Evolutionary conservation across 2,797 vertebrate species (phyloP).

Genomic region (Lepidocolaptes lacrymiger): DNA sequence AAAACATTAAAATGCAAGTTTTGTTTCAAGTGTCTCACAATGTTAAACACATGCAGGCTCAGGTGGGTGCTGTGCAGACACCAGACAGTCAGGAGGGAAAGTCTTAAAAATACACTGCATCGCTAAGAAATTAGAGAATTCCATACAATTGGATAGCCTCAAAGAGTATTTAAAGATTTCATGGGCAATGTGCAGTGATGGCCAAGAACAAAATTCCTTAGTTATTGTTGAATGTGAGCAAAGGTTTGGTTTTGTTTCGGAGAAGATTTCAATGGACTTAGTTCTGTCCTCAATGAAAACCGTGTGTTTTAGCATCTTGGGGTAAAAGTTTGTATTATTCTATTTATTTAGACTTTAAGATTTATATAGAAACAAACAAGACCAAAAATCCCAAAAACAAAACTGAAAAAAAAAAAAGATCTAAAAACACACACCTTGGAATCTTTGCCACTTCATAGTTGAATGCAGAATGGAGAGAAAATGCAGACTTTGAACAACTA

Average conservation of each 20-base stretch:
- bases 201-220: not conserved
- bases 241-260: not conserved
- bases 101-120: not conserved
- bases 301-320: not conserved
- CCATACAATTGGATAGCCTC: not conserved
- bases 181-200: not conserved
- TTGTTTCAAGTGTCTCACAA: not conserved
- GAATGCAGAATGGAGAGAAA: not conserved
- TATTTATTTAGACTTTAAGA: not conserved
- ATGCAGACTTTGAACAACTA: not conserved
- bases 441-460: not conserved
- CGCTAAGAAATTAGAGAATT: not conserved
- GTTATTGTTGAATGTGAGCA: not conserved
- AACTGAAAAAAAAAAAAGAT: not conserved
- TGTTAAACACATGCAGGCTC: not conserved
- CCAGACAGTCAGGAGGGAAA: not conserved
- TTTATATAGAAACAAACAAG: not conserved
- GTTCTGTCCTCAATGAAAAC: not conserved
- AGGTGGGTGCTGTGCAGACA: not conserved
- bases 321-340: not conserved
- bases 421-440: not conserved
- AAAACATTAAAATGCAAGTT: not conserved
- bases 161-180: not conserved
- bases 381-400: not conserved
- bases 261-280: not conserved